Conservation (phyloP, 2,888 invertebrate species). For the Fissipunctia ypsillon region DNA sequence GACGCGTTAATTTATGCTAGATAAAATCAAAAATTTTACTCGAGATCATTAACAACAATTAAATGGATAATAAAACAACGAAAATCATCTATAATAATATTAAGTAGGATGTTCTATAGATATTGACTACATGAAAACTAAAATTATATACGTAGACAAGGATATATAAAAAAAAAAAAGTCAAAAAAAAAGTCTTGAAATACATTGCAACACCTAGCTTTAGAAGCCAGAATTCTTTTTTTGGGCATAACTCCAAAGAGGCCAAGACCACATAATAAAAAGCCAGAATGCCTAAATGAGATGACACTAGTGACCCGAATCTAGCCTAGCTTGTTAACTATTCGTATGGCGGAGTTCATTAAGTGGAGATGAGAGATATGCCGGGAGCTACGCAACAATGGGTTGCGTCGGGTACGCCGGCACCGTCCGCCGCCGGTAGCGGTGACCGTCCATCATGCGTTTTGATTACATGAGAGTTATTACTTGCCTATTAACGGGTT, state of each 20-base stretch:
- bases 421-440: constrained; percentile 40
- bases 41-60: constrained; percentile 25
- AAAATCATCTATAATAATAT: not conserved
- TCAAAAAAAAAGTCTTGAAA: not conserved
- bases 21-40: constrained; percentile 11
- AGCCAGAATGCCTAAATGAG: constrained; percentile 42
- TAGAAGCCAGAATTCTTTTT: constrained; percentile 19
- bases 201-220: constrained; percentile 21
- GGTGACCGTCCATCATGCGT: constrained; percentile 34
- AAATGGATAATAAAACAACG: constrained; percentile 38
- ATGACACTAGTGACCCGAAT: constrained; percentile 67
- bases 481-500: constrained; percentile 1
- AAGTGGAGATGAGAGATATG: constrained; percentile 67
- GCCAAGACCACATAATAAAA: constrained; percentile 58
- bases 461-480: constrained; percentile 41
- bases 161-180: too few species aligned
- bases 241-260: constrained; percentile 45
- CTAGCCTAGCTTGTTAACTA: constrained; percentile 62
- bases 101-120: not conserved
- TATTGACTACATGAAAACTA: not conserved
- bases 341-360: constrained; percentile 64
- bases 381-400: constrained; percentile 69
- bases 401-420: constrained; percentile 26
- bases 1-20: constrained; percentile 8
- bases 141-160: constrained; percentile 10